Percentiles rank a stretch among this genome's conserved stretches.
phyloP scores from a whole-genome alignment of 1,140 invertebrate genomes.

The Pollicipes pollicipes region DNA sequence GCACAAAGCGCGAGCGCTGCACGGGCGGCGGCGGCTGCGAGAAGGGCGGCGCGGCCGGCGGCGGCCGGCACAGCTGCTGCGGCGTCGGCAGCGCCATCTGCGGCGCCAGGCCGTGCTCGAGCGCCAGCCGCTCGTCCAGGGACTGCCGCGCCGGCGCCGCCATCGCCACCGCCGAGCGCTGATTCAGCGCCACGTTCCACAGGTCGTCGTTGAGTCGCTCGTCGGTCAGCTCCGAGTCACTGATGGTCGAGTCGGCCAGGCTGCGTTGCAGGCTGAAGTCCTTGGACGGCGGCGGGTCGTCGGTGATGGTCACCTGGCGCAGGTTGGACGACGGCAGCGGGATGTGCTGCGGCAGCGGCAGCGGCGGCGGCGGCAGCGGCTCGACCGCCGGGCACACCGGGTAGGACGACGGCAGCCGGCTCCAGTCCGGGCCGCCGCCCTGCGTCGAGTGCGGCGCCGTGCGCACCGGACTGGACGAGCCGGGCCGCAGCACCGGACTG shows the following conservation, averaged over 20 bases:
- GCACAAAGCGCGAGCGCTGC: conserved; percentile 17
- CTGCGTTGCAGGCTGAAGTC: conserved; percentile 24
- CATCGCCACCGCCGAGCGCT: conserved; percentile 8
- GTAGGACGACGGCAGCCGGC: background rate
- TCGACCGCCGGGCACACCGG: background rate
- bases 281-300: conserved; percentile 5
- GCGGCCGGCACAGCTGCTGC: too few relatives aligned
- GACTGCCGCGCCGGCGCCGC: conserved; percentile 20
- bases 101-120: conserved; percentile 25
- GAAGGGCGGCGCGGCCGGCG: conserved; percentile 13
- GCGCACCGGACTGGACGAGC: too few relatives aligned
- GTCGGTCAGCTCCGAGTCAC: conserved; percentile 27
- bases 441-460: background rate
- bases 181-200: conserved; percentile 11
- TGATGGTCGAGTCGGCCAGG: conserved; percentile 33
- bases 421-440: conserved; percentile 5
- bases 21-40: too few relatives aligned
- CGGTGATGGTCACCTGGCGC: conserved; percentile 9
- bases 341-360: background rate
- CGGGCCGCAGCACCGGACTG: too few relatives aligned
- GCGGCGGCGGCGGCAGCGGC: background rate
- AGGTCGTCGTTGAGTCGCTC: conserved; percentile 13
- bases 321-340: conserved; percentile 6
- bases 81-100: too few relatives aligned
- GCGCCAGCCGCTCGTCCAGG: conserved; percentile 28